Evolutionary conservation across 1,140 invertebrate species (phyloP).

Genomic region (Platorchestia sp.): DNA sequence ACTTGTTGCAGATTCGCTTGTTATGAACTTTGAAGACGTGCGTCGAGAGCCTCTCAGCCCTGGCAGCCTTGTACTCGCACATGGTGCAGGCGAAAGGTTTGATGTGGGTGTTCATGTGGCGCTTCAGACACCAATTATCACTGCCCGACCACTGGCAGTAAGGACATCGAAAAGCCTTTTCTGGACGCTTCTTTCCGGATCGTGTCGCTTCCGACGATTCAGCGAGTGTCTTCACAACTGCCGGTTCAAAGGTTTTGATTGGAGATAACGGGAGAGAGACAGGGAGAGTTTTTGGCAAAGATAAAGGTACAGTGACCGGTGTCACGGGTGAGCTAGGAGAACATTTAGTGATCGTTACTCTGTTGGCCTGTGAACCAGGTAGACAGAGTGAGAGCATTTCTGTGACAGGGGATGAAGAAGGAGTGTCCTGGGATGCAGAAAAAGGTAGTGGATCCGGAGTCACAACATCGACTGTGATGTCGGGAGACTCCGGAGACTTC

Average conservation of each 20-base stretch:
- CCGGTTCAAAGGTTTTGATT: background rate
- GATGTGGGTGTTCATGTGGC: slow-evolving; percentile 91
- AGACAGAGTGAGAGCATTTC: background rate
- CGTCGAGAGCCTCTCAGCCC: slow-evolving; percentile 86
- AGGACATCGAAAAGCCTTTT: slow-evolving; percentile 81
- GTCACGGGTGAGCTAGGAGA: background rate
- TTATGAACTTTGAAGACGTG: slow-evolving; percentile 93
- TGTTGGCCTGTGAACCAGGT: background rate
- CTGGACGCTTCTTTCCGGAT: background rate
- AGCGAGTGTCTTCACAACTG: background rate
- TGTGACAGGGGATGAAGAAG: background rate
- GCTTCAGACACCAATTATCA: slow-evolving; percentile 93
- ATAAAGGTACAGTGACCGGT: background rate
- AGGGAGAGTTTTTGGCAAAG: background rate
- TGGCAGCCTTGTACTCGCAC: slow-evolving; percentile 91
- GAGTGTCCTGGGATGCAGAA: background rate
- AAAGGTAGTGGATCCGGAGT: slow-evolving; percentile 22
- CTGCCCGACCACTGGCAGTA: slow-evolving; percentile 92
- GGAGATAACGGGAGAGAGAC: background rate
- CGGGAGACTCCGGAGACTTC: slow-evolving; percentile 59
- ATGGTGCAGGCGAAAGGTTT: slow-evolving; percentile 90
- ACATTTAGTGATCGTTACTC: slow-evolving; percentile 44
- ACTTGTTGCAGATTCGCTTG: slow-evolving; percentile 88
- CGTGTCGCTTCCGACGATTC: background rate
- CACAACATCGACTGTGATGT: slow-evolving; percentile 56